Evolutionary conservation across 2,113 vertebrate genomes (phyloP), one percentile per base, ranked within the genome.

Genomic region (Nycticebus coucang): DNA sequence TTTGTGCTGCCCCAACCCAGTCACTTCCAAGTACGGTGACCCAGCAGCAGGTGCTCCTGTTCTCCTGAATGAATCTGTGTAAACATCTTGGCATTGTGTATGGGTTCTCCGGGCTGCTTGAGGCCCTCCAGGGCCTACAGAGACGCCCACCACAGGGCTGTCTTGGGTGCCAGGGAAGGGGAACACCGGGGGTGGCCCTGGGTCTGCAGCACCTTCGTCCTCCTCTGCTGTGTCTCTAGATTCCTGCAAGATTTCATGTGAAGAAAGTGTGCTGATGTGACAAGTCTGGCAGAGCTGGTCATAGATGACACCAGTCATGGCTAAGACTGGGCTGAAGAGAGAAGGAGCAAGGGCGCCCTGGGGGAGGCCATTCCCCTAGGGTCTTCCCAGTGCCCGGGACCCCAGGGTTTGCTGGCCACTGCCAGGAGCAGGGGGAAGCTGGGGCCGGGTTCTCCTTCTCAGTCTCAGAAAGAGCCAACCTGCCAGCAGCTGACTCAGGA

Each of bases 1-100:
- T 19, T 74, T 60, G 5, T 2, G 33, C 28, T 11, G 50, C 21
- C 8, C 1, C 3, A 7, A 55, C 28, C n/a, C 1, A 10, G 21
- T 55, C 8, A 33, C 75, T 59, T 83, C 60, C 1, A 0, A 59
- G 79, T 21, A 17, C n/a, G 37, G 80, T 4, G 9, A 17, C 59
- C 53, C 30, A 3, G 4, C 1, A 1, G 62, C 55, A 33, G 33
- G 11, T 0, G 7, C 21, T 13, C n/a, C 57, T 19, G 45, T 50
- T 22, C 41, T 13, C 8, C 83, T 3, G 0, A 53, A 18, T 0
- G 50, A 3, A 1, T 41, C 79, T 11, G n/a, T 1, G 50, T 8
- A 0, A 4, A 68, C n/a, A 1, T 22, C 30, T 24, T 30, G n/a
- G 59, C 0, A 55, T 0, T 0, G 4, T 17, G 77, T 1, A 7